Evolutionary conservation across 2,888 invertebrate genomes (phyloP).

Genomic region (Eumerus sabulonum): DNA sequence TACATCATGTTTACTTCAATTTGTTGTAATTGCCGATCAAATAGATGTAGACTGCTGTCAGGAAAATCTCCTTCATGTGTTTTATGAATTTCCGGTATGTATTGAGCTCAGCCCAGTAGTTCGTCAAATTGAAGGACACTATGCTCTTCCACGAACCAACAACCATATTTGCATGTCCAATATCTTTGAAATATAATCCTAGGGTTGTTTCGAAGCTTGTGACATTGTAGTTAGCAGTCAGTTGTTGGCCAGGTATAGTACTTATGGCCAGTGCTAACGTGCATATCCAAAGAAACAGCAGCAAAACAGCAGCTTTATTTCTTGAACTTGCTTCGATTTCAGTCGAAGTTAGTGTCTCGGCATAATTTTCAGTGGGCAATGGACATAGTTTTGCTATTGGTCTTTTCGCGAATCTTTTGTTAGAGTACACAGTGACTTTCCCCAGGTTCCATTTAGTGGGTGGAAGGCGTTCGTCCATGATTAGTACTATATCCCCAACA

Average conservation of each 20-base stretch:
- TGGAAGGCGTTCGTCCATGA: no score
- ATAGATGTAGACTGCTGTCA: conserved; percentile 4
- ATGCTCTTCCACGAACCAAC: no score
- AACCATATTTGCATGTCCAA: no score
- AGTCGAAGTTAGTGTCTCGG: no score
- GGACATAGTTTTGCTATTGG: conserved; percentile 1
- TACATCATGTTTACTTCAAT: conserved; percentile 7
- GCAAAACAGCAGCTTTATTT: conserved; percentile 8
- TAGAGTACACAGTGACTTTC: conserved; percentile 3
- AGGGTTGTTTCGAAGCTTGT: conserved; percentile 11
- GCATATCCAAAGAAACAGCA: conserved; percentile 5
- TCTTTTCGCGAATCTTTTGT: conserved; percentile 1
- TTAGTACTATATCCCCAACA: no score
- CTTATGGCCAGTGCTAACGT: conserved; percentile 5
- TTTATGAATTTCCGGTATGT: not conserved
- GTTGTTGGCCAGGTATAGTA: conserved; percentile 10
- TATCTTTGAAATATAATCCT: conserved; percentile 3
- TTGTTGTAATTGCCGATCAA: conserved; percentile 8
- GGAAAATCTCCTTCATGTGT: conserved; percentile 1
- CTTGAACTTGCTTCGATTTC: not conserved
- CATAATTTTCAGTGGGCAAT: no score
- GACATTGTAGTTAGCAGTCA: conserved; percentile 2
- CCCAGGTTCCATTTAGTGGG: no score
- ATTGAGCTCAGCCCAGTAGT: no score
- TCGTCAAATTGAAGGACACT: no score